phyloP scores from a whole-genome alignment of 2,113 vertebrate species.

The Cricetomys ansorgei region DNA sequence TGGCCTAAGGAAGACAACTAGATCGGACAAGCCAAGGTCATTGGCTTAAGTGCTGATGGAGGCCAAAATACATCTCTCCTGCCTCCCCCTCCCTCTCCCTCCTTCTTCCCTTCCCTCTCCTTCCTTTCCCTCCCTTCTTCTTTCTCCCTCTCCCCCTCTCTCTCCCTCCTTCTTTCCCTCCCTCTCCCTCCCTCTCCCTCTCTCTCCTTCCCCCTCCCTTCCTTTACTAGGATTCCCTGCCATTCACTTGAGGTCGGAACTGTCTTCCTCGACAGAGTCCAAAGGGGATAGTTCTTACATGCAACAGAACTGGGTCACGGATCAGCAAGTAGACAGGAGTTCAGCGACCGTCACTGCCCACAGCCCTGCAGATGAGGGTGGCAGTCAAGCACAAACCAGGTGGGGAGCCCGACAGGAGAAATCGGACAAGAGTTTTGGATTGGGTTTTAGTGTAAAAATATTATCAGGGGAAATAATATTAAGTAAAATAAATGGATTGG shows the following conservation, averaged over 20 bases:
- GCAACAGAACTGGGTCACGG: not conserved
- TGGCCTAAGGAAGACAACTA: too few relatives aligned
- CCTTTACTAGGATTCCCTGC: not conserved
- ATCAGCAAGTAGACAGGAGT: too few relatives aligned
- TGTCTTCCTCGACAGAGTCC: not conserved
- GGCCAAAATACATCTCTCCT: not conserved
- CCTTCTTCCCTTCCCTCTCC: too few relatives aligned
- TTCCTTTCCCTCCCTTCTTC: not conserved
- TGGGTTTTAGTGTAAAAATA: slow-evolving; percentile 15
- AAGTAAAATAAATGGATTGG: not conserved
- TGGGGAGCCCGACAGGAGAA: not conserved
- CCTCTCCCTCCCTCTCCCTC: not conserved
- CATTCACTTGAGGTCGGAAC: not conserved
- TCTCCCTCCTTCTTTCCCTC: too few relatives aligned
- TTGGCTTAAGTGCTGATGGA: not conserved
- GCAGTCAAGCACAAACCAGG: not conserved
- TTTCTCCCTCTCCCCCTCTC: not conserved
- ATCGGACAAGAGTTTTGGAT: not conserved
- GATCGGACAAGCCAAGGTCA: not conserved
- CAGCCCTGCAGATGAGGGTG: not conserved
- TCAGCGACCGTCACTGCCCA: not conserved
- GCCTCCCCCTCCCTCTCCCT: not conserved
- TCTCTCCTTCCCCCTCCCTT: too few relatives aligned
- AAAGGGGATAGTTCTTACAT: not conserved
- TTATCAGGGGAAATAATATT: not conserved